Evolutionary conservation across 2,888 invertebrate genomes (phyloP).

Genomic region (Sicus ferrugineus): DNA sequence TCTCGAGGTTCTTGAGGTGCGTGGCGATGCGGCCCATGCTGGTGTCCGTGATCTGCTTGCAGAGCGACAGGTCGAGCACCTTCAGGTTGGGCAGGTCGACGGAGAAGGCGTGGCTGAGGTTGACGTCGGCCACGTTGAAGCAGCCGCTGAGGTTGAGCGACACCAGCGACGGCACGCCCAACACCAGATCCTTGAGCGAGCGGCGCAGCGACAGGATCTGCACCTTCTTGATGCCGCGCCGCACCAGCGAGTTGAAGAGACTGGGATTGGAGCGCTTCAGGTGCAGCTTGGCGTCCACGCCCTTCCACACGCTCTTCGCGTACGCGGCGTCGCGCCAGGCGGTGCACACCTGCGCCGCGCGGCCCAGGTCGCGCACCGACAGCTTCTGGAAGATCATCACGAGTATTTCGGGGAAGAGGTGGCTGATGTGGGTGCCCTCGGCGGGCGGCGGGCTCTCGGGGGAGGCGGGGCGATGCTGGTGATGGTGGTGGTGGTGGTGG

Average conservation of each 20-base stretch:
- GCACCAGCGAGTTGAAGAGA: constrained; percentile 84
- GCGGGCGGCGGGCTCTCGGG: constrained; percentile 66
- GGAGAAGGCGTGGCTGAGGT: constrained; percentile 82
- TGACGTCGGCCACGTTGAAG: constrained; percentile 89
- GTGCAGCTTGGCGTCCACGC: constrained; percentile 90
- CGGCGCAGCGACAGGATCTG: constrained; percentile 87
- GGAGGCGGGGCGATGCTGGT: constrained; percentile 57
- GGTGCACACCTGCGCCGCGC: constrained; percentile 88
- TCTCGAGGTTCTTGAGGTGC: constrained; percentile 83
- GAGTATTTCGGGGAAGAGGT: constrained; percentile 90
- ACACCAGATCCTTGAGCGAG: constrained; percentile 84
- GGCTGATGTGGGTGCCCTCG: constrained; percentile 79
- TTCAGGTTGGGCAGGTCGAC: constrained; percentile 79
- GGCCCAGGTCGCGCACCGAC: constrained; percentile 86
- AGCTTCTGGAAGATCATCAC: constrained; percentile 91
- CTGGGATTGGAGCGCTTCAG: constrained; percentile 83
- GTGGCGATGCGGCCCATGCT: constrained; percentile 86
- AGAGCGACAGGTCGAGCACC: constrained; percentile 85
- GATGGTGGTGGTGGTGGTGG: constrained; percentile 61
- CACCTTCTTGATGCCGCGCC: constrained; percentile 86
- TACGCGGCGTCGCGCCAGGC: constrained; percentile 93
- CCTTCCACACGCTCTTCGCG: constrained; percentile 91
- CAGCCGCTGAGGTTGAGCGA: constrained; percentile 91
- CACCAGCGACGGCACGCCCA: constrained; percentile 84
- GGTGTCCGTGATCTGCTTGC: constrained; percentile 94